These are phyloP conservation scores for Carollia perspicillata DNA, from an alignment of 2,113 vertebrate genomes.

Conservation along the genomic window DNA sequence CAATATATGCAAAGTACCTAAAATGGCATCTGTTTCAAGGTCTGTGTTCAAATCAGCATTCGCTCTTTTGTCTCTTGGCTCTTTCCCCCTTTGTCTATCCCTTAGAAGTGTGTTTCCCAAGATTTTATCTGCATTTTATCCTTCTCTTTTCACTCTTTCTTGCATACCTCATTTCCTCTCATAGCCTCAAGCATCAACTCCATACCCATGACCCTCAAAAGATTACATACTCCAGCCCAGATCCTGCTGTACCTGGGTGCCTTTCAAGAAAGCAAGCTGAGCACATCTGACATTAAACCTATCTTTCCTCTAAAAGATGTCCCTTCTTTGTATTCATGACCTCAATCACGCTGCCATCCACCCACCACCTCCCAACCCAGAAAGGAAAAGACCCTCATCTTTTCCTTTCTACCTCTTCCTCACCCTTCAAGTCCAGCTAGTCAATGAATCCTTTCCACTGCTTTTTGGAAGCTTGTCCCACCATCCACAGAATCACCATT, in stretches of 20 bases:
- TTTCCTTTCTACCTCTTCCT: not conserved
- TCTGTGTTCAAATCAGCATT: not conserved
- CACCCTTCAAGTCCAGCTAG: not conserved
- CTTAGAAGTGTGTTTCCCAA: not conserved
- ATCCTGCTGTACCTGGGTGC: not conserved
- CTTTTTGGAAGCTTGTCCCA: not conserved
- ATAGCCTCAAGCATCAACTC: not conserved
- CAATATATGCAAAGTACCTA: not conserved
- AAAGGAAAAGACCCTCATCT: not conserved
- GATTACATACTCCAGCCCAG: not conserved
- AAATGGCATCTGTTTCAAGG: not conserved
- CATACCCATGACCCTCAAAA: not conserved
- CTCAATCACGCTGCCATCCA: not conserved
- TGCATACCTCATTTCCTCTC: not conserved
- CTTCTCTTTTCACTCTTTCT: not conserved
- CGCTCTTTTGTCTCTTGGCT: not conserved
- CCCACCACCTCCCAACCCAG: not conserved
- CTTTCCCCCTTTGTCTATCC: not conserved
- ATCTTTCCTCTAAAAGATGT: not conserved
- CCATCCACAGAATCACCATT: not conserved
- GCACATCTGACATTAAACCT: not conserved
- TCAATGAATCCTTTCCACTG: not conserved
- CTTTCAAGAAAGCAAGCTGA: not conserved
- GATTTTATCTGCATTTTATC: not conserved
- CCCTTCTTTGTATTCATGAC: not conserved